Evolutionary conservation across 1,140 invertebrate genomes (phyloP).

Genomic region (Diachasma alloeum): DNA sequence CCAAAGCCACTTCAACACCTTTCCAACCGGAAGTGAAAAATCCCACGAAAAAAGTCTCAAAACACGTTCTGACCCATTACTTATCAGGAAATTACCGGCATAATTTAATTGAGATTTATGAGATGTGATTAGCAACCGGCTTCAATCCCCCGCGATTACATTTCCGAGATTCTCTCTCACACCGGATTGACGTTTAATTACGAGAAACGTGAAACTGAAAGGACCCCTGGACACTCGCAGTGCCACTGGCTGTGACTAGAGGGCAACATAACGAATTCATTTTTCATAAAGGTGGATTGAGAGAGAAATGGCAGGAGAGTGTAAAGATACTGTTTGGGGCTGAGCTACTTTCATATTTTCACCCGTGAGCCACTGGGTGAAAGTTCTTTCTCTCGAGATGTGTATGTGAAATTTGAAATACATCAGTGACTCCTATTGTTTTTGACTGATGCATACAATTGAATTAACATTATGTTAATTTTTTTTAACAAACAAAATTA

Average conservation of each 20-base stretch:
- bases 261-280: not conserved
- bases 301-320: constrained; percentile 42
- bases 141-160: not conserved
- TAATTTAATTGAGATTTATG: not conserved
- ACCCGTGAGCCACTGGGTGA: constrained; percentile 56
- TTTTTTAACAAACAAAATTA: no score
- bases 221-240: no score
- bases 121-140: not conserved
- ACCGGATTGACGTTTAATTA: not conserved
- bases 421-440: constrained; percentile 49
- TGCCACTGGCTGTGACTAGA: not conserved
- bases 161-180: no score
- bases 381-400: constrained; percentile 57
- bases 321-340: constrained; percentile 43
- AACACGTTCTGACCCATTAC: not conserved
- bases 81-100: not conserved
- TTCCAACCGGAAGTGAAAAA: constrained; percentile 4
- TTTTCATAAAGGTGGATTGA: constrained; percentile 17
- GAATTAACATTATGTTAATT: no score
- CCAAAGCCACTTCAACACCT: not conserved
- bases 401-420: constrained; percentile 45
- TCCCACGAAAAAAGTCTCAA: not conserved
- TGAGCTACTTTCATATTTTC: constrained; percentile 67
- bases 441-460: not conserved
- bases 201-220: not conserved